These are phyloP conservation scores for Tragelaphus oryx DNA, from an alignment of 2,797 vertebrate genomes.

Conservation along the genomic window DNA sequence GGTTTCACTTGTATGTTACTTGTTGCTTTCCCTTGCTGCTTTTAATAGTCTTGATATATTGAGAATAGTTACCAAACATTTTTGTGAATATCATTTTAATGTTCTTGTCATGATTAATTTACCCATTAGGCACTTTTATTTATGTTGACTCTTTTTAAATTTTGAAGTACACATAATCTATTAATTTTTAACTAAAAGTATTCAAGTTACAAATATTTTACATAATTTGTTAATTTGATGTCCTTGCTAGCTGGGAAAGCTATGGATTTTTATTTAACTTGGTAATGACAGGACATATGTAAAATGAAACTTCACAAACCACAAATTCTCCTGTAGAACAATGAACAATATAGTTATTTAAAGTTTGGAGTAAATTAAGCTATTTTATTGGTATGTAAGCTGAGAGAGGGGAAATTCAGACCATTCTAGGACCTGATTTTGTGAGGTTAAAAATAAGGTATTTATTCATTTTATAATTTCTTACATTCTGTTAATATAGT, in stretches of 20 bases:
- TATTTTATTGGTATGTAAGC: neutral
- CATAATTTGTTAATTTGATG: neutral
- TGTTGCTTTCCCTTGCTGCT: neutral
- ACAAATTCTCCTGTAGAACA: neutral
- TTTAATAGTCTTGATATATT: neutral
- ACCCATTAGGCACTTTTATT: neutral
- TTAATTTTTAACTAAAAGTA: neutral
- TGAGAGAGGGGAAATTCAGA: neutral
- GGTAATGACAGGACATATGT: neutral
- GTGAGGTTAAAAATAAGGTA: neutral
- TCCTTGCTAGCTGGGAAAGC: neutral
- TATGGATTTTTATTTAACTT: neutral
- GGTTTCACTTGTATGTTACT: neutral
- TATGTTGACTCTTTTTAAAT: neutral
- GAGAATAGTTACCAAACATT: neutral
- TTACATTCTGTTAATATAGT: neutral
- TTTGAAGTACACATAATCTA: neutral
- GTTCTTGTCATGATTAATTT: neutral
- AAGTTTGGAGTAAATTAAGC: neutral
- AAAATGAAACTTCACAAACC: neutral
- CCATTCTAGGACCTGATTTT: neutral
- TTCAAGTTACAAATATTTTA: neutral
- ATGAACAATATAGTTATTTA: neutral
- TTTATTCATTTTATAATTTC: neutral
- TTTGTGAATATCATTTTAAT: neutral